Base-by-base conservation (phyloP, 1,140 invertebrate species). In the Tetragonula clypearis region DNA sequence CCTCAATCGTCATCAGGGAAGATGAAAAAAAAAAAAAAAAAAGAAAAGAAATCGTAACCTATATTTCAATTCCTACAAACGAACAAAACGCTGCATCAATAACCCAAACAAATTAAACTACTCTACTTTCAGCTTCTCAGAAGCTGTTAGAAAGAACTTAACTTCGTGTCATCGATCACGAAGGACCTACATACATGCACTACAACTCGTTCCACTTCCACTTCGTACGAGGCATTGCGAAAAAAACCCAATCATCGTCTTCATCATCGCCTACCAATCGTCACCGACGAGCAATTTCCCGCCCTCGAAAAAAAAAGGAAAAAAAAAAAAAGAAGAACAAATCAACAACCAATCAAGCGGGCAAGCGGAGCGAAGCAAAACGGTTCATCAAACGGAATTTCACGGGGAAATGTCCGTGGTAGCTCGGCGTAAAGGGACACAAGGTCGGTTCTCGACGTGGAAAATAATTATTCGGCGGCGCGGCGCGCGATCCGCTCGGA, bases 401-500 rank as follows among this genome's bases (percentile, higher is more conserved):
- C 19, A 12, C 41, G 19, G 68, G 35, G 56, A 58, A 72, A n/a
- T 6, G 41, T 72, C 14, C 23, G 41, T n/a, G 8, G 8, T 73
- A 49, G 53, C 6, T 12, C n/a, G 1, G 69, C 49, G 4, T 2
- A 17, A 11, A 12, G 1, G 3, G 9, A 6, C 17, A 26, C 23
- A 53, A 41, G 41, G 41, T 19, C 17, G 9, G 19, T 68, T 68
- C 1, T 17, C 55, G 14, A 26, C 23, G 69, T 19, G 14, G 8
- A 41, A 41, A 35, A 69, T 83, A 58, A 77, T 84, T 78, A 60
- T 71, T 78, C 35, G 19, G 1, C 35, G 41, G 53, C 17, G 65
- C 9, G 35, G 35, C 35, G 41, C 41, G 68, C 41, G 41, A 71
- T 12, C 35, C 73, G 66, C 68, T 49, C 53, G 11, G n/a, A 53